These are phyloP conservation scores for Geotrypetes seraphini DNA, from an alignment of 2,797 vertebrate species.

Conservation along the genomic window DNA sequence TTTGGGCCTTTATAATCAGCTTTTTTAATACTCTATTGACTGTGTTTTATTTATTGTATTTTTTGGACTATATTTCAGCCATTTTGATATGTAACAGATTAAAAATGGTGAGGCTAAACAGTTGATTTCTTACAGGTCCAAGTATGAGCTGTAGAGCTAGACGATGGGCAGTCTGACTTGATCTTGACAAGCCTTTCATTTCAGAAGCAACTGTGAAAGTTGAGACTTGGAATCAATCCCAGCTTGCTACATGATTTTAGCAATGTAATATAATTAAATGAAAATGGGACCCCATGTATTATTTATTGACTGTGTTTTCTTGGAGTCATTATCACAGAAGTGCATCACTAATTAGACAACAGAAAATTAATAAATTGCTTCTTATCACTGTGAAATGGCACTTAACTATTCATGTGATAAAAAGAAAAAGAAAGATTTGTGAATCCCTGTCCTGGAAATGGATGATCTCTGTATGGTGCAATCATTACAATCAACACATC, in stretches of 20 bases:
- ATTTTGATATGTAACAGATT: not conserved
- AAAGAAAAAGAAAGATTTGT: not conserved
- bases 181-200: slow-evolving; percentile 9
- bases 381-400: not conserved
- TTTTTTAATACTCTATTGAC: too few species aligned
- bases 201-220: slow-evolving; percentile 17
- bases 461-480: not conserved
- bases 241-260: slow-evolving; percentile 8
- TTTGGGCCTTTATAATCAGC: too few species aligned
- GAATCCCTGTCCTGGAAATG: not conserved
- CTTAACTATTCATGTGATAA: not conserved
- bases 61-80: slow-evolving; percentile 2
- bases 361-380: not conserved
- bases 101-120: not conserved
- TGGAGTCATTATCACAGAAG: slow-evolving; percentile 4
- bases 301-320: slow-evolving; percentile 3
- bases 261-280: slow-evolving; percentile 19
- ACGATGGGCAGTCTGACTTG: not conserved
- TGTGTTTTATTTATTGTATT: too few species aligned
- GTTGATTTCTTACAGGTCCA: not conserved
- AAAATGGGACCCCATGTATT: slow-evolving; percentile 3
- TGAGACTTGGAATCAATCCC: not conserved
- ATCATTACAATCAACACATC: not conserved
- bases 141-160: not conserved
- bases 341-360: slow-evolving; percentile 17